Evolutionary conservation across 2,797 vertebrate species (phyloP), one percentile per base, ranked within the genome.

Genomic region (Ispidina picta): DNA sequence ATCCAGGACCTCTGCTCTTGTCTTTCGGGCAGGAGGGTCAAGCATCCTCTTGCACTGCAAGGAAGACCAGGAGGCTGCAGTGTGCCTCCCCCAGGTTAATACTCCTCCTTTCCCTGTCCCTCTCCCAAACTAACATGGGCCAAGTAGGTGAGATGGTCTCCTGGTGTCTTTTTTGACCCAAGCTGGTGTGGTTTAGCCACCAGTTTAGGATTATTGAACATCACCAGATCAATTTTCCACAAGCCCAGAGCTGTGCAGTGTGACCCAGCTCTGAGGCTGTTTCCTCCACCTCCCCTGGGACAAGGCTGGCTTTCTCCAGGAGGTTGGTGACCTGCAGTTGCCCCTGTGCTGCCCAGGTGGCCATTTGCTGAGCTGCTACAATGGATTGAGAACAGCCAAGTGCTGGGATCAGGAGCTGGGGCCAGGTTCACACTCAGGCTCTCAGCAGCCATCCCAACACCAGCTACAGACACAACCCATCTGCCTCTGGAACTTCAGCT

Each of bases 1-100:
- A 54, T 96, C 96, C 91, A 97, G 83, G 31, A 93, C 28, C 60
- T 97, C 92, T 8, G 74, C 89, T 74, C 81, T 95, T 21, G 84
- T 96, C 93, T 95, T 94, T 15, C 22, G n/a, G 29, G 84, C 35
- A 0, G 85, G 22, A 9, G 86, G 70, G 10, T 68, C 6, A 1
- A 56, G 55, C 49, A 89, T 43, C 72, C 83, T 89, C 68, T 41
- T 31, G 10, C 23, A 26, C 96, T 97, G 68, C 64, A 37, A 62
- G 31, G 58, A 48, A 88, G 11, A 58, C 3, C 13, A 44, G 52
- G 46, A 65, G 16, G 78, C 46, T 65, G 22, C 63, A 49, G 39
- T 4, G 0, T 14, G 20, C 19, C 10, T 20, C 49, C 10, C 17
- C 60, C 26, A 5, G 14, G 37, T 7, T 14, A 15, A 35, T 46